Conservation (phyloP, 1,140 invertebrate species). For the Zaprionus tsacasi region DNA sequence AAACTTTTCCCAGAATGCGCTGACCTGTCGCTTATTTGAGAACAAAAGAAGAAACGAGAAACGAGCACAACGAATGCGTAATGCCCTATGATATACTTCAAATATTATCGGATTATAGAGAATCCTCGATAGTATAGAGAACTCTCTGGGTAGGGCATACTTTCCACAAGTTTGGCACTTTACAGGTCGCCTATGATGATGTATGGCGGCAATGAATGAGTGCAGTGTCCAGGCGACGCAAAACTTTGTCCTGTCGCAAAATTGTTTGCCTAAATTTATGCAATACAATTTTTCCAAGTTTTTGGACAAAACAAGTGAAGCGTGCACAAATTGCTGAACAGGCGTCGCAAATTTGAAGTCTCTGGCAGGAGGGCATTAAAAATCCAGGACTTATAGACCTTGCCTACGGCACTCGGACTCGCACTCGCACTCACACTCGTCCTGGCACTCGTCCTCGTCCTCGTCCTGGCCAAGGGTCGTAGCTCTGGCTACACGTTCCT, state of each 20-base stretch:
- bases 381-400: slow-evolving; percentile 20
- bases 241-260: slow-evolving; percentile 41
- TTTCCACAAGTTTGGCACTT: neutral
- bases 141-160: neutral
- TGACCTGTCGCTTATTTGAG: slow-evolving; percentile 63
- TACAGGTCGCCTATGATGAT: slow-evolving; percentile 26
- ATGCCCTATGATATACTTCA: slow-evolving; percentile 7
- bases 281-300: slow-evolving; percentile 63
- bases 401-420: neutral
- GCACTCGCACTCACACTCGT: neutral
- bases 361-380: slow-evolving; percentile 30
- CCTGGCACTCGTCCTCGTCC: neutral
- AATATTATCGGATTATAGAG: neutral
- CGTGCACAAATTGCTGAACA: slow-evolving; percentile 57
- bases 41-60: slow-evolving; percentile 11
- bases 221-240: slow-evolving; percentile 15
- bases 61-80: slow-evolving; percentile 1
- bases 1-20: slow-evolving; percentile 56
- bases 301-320: slow-evolving; percentile 57
- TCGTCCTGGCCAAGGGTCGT: slow-evolving; percentile 20
- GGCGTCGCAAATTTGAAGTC: slow-evolving; percentile 33
- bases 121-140: neutral
- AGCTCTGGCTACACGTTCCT: slow-evolving; percentile 22
- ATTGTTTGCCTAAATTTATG: slow-evolving; percentile 51
- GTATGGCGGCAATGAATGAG: slow-evolving; percentile 21